These are phyloP conservation scores for Phaonia tiefii DNA, from an alignment of 2,888 invertebrate species.

Conservation along the genomic window DNA sequence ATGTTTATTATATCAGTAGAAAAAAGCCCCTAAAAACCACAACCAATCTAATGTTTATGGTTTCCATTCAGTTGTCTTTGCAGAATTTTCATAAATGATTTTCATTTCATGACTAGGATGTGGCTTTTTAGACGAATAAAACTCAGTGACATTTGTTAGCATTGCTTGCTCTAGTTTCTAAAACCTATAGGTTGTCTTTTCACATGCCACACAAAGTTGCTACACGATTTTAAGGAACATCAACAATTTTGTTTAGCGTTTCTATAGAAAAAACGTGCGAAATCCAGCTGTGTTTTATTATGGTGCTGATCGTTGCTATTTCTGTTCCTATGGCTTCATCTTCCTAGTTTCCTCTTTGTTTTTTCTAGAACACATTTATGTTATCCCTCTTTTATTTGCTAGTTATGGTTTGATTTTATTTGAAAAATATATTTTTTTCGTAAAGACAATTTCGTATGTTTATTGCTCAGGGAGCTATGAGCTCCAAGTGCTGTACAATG, in stretches of 20 bases:
- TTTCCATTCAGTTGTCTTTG: background rate
- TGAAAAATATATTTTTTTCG: too few species aligned
- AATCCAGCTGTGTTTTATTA: constrained; percentile 61
- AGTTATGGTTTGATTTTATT: constrained; percentile 51
- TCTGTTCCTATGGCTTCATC: background rate
- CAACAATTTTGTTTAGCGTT: constrained; percentile 14
- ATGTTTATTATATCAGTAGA: constrained; percentile 8
- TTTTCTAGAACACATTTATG: background rate
- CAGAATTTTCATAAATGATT: constrained; percentile 20
- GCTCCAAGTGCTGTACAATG: too few species aligned
- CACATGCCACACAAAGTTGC: too few species aligned
- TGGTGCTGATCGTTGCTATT: constrained; percentile 44
- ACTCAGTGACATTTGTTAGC: too few species aligned
- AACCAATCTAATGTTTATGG: constrained; percentile 1
- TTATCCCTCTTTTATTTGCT: constrained; percentile 31
- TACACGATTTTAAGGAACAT: too few species aligned
- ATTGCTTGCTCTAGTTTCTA: too few species aligned
- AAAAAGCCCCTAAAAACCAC: background rate
- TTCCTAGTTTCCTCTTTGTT: background rate
- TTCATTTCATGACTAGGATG: too few species aligned
- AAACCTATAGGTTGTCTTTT: too few species aligned
- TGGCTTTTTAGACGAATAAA: too few species aligned
- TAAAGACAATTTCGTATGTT: too few species aligned
- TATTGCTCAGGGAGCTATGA: too few species aligned
- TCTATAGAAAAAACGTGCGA: constrained; percentile 48